Evolutionary conservation across 2,888 invertebrate species (phyloP).

Genomic region (Caenorhabditis sp.): DNA sequence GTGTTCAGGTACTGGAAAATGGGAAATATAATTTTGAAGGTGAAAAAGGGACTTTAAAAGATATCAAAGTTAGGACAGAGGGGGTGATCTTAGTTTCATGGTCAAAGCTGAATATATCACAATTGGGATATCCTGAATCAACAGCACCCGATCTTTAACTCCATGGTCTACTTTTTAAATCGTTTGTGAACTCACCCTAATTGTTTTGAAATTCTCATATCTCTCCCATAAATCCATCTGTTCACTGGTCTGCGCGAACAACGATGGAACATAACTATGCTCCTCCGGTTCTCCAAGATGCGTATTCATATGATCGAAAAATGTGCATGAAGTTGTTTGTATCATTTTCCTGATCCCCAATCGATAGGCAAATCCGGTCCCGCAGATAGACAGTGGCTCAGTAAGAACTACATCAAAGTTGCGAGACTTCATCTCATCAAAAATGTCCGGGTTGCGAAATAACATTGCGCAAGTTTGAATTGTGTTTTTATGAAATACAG

Average conservation of each 20-base stretch:
- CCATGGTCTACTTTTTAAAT: too few relatives aligned
- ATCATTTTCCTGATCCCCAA: constrained; percentile 27
- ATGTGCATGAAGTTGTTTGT: constrained; percentile 15
- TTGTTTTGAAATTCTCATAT: constrained; percentile 12
- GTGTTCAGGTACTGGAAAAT: too few relatives aligned
- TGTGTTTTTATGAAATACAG: too few relatives aligned
- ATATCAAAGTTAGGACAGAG: too few relatives aligned
- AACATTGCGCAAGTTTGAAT: constrained; percentile 8
- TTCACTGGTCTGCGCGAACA: constrained; percentile 7
- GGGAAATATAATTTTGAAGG: too few relatives aligned
- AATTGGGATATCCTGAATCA: too few relatives aligned
- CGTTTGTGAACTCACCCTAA: constrained; percentile 1
- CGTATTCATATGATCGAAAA: constrained; percentile 12
- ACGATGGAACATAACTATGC: constrained; percentile 17
- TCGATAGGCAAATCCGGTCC: constrained; percentile 13
- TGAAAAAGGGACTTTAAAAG: too few relatives aligned
- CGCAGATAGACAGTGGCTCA: constrained; percentile 26
- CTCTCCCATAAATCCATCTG: constrained; percentile 21
- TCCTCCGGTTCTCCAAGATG: constrained; percentile 20
- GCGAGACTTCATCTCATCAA: constrained; percentile 15
- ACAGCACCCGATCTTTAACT: too few relatives aligned
- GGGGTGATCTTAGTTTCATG: too few relatives aligned
- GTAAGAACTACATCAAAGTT: constrained; percentile 27
- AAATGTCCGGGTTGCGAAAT: constrained; percentile 9
- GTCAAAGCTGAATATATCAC: too few relatives aligned